Evolutionary conservation across 35 echinoderm and acorn worm genomes (phyloP).

Genomic region (Amphiura filiformis): DNA sequence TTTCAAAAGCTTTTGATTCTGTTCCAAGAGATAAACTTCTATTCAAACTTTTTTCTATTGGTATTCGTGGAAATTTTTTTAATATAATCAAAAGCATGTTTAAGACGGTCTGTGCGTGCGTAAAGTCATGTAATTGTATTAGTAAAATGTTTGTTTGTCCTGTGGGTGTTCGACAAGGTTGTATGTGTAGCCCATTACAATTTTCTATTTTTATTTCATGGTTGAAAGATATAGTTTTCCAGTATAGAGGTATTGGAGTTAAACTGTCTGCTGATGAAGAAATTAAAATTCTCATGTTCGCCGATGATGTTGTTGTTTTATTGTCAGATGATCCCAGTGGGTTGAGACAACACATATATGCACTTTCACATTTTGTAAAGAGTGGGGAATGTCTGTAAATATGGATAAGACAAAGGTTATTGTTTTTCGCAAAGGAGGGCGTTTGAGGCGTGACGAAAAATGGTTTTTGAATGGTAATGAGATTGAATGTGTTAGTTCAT

Average conservation of each 20-base stretch:
- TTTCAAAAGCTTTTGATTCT: not conserved
- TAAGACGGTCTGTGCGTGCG: not conserved
- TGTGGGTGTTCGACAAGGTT: not conserved
- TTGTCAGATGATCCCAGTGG: not conserved
- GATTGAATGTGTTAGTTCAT: no score
- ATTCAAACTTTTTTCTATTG: not conserved
- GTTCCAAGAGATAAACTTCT: not conserved
- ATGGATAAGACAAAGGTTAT: not conserved
- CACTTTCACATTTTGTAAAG: not conserved
- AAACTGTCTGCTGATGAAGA: not conserved
- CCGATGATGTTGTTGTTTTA: not conserved
- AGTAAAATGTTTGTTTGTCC: not conserved
- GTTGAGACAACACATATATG: not conserved
- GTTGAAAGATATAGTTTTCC: not conserved
- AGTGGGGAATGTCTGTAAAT: not conserved
- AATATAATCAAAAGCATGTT: not conserved
- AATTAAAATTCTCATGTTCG: not conserved
- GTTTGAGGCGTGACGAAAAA: not conserved
- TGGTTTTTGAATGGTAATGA: no score
- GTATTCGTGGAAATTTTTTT: not conserved
- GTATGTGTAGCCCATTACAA: not conserved
- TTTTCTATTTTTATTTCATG: not conserved
- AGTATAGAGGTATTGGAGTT: not conserved
- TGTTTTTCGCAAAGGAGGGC: not conserved
- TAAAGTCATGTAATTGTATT: not conserved